Base-by-base conservation (phyloP, 92 coral and sea anemone genomes). In the Porites cylindrica region DNA sequence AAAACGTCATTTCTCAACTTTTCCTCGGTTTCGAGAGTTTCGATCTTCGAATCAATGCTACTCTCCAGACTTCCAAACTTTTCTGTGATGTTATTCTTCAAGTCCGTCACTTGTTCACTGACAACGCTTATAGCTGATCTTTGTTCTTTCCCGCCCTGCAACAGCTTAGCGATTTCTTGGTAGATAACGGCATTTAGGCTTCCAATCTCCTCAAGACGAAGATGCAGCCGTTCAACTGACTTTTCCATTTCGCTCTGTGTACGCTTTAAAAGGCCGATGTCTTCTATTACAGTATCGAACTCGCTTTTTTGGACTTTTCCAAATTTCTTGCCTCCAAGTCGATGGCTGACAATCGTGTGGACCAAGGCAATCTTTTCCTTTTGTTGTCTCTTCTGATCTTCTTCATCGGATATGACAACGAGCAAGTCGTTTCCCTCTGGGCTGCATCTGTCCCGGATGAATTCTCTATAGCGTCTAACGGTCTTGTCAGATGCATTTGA, bases 341-440 rank as follows among this genome's bases (percentile, higher is more conserved):
- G 88, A 53, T 85, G 75, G 43, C 88, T 85, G 43, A 85, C 82
- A 66, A 85, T 77, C 66, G 56, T 75, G n/a, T 85, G 88, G 32
- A 85, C 82, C 68, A 75, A 53, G 51, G 88, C 51, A 66, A 85
- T 85, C 76, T 85, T 85, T 50, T 85, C 88, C 51, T 65, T 38
- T 53, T 85, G 88, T 19, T 85, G 76, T 32, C 88, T 76, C 68
- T 75, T 76, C 38, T 85, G 88, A 2, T 85, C 88, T 64, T 85
- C 88, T 52, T 85, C 88, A 60, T 85, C 88, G 1, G 88, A 75
- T 51, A 85, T 85, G 60, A 85, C 69, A 1, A 85, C 90, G 32
- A 67, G 72, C 78, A 82, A 90, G 82, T 82, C 83, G 29, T 70
- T 89, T 21, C 86, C 96, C 64, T 93, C 96, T 23, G 96, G 96